Conservation (phyloP, 1,140 invertebrate species). For the Asobara japonica region DNA sequence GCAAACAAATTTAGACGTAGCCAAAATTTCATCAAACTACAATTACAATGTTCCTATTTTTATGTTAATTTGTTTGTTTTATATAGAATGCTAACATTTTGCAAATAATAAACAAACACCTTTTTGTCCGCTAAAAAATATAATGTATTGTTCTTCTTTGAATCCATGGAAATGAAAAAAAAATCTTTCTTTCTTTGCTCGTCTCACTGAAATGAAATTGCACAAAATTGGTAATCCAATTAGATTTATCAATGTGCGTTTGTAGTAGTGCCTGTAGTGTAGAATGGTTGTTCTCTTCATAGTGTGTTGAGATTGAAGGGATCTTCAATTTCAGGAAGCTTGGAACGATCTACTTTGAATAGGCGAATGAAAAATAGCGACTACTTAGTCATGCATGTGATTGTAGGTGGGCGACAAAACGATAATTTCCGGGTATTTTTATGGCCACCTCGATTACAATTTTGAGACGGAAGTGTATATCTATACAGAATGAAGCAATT, state of each 20-base stretch:
- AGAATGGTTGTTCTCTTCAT: background rate
- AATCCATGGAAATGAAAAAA: background rate
- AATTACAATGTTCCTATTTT: slow-evolving; percentile 61
- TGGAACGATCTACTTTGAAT: too few species aligned
- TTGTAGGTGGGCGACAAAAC: too few species aligned
- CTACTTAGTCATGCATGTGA: too few species aligned
- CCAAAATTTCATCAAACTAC: slow-evolving; percentile 42
- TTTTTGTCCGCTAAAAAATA: slow-evolving; percentile 47
- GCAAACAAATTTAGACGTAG: slow-evolving; percentile 3
- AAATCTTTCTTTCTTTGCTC: slow-evolving; percentile 21
- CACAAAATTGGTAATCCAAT: background rate
- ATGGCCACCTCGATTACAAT: too few species aligned
- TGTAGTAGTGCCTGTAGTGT: background rate
- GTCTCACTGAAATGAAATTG: background rate
- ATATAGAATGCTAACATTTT: slow-evolving; percentile 44
- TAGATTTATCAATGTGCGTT: background rate
- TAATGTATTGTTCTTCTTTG: background rate
- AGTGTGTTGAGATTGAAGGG: background rate
- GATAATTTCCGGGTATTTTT: too few species aligned
- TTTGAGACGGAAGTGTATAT: too few species aligned
- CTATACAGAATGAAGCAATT: too few species aligned
- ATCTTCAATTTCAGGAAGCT: background rate
- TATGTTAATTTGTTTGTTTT: slow-evolving; percentile 36
- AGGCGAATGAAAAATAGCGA: too few species aligned
- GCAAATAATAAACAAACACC: slow-evolving; percentile 52